Evolutionary conservation across 1,140 invertebrate species (phyloP), one percentile per base, ranked within the genome.

Genomic region (Drosophila sp.): DNA sequence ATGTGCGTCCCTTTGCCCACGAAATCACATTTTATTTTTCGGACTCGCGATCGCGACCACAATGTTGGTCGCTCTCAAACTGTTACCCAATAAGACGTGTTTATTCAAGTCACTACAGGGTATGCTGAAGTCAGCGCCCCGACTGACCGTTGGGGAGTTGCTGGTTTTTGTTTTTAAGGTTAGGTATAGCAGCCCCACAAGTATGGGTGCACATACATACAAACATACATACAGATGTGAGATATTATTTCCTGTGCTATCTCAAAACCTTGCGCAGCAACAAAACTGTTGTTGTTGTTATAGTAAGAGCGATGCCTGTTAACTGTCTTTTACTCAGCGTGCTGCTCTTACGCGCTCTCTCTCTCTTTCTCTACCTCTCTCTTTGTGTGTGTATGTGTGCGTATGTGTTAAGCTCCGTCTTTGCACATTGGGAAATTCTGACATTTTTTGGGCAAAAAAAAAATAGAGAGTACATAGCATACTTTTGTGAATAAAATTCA

Each of bases 241-340:
- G 65, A 72, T 79, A 76, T 76, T 79, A 67, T 71, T 80, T 76
- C 65, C 69, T 62, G 74, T 62, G 67, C 69, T 82, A 82, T 78
- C 70, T 82, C 75, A 23, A 58, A 82, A 60, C 50, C 10, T 44
- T 11, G 29, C 58, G 40, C 55, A 64, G 38, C 68, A 73, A 66
- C 62, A 75, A 54, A 58, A 58, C 56, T 58, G 32, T 38, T 23
- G 30, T 32, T 29, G 44, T 50, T 32, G 55, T 57, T 33, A 17
- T 58, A 58, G 56, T 58, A 58, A 58, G 56, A 56, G 38, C 17
- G 17, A 35, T 8, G 27, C 33, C 68, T 75, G 60, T 71, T 64
- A 60, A 70, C 66, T 66, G 63, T 74, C 71, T 74, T 70, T 50
- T 69, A 47, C 38, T 60, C 27, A 33, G 35, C 38, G 60, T 50